phyloP scores from a whole-genome alignment of 2,888 invertebrate species.

The Stramonita haemastoma region DNA sequence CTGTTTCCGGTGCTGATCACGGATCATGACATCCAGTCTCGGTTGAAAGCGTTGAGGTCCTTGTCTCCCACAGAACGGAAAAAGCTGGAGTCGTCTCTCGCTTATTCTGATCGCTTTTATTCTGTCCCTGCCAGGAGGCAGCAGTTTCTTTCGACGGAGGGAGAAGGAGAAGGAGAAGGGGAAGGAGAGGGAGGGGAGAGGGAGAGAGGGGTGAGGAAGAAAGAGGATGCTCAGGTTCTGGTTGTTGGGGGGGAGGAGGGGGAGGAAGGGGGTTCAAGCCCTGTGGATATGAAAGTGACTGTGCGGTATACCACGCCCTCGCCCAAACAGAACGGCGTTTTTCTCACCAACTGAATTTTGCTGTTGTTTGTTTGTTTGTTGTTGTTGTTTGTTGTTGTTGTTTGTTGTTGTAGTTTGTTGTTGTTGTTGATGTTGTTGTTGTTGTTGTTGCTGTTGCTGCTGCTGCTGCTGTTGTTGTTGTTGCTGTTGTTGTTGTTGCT shows the following conservation, averaged over 20 bases:
- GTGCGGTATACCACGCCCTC: conserved; percentile 36
- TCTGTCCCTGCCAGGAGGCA: background rate
- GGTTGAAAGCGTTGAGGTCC: background rate
- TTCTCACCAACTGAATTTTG: too few relatives aligned
- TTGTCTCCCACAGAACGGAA: background rate
- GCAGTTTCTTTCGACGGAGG: too few relatives aligned
- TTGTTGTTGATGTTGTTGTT: too few relatives aligned
- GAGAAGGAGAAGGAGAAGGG: too few relatives aligned
- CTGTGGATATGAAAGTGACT: conserved; percentile 31
- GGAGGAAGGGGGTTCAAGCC: background rate
- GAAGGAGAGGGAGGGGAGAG: background rate
- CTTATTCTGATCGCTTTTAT: background rate
- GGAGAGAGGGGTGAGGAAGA: background rate
- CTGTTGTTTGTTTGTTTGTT: too few relatives aligned
- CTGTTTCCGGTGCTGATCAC: conserved; percentile 38
- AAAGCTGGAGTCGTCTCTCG: background rate
- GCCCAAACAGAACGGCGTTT: conserved; percentile 19
- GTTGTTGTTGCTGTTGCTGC: too few relatives aligned
- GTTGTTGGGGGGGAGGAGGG: background rate
- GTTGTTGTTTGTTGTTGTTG: too few relatives aligned
- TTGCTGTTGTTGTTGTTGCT: too few relatives aligned
- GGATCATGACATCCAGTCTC: conserved; percentile 34
- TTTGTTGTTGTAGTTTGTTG: too few relatives aligned
- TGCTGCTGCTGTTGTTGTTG: too few relatives aligned
- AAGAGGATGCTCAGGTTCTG: background rate